These are phyloP conservation scores for Paragorgia papillata DNA, from an alignment of 92 coral and sea anemone species.

Conservation along the genomic window DNA sequence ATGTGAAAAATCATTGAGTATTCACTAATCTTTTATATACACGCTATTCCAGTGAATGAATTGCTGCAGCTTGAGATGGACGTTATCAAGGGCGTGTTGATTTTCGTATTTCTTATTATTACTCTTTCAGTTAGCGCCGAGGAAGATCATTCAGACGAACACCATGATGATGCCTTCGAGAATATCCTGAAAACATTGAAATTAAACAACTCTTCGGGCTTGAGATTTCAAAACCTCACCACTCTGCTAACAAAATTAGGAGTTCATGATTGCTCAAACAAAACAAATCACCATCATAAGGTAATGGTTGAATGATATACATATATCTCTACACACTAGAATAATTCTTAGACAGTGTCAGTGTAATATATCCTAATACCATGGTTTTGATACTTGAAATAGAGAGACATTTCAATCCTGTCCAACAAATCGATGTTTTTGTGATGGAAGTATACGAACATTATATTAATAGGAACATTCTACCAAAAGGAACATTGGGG, in stretches of 20 bases:
- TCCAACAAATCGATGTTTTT: no score
- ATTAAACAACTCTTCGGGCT: neutral
- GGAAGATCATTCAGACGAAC: neutral
- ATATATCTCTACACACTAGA: no score
- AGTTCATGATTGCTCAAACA: constrained; percentile 4
- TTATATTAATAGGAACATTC: no score
- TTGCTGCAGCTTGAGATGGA: neutral
- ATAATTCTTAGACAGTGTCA: no score
- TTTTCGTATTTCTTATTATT: neutral
- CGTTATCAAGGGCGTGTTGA: neutral
- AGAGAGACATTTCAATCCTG: no score
- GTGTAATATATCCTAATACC: no score
- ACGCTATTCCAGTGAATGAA: no score
- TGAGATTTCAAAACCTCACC: constrained; percentile 2
- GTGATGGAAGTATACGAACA: no score
- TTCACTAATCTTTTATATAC: no score
- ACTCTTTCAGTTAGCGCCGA: neutral
- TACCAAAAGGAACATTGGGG: no score
- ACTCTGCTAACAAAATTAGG: neutral
- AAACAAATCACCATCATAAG: constrained; percentile 9
- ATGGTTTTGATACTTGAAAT: no score
- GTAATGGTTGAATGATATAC: neutral
- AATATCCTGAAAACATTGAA: neutral
- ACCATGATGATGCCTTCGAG: constrained; percentile 14
- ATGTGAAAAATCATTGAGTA: no score